phyloP scores from a whole-genome alignment of 1,140 invertebrate species.

The Diabrotica virgifera region DNA sequence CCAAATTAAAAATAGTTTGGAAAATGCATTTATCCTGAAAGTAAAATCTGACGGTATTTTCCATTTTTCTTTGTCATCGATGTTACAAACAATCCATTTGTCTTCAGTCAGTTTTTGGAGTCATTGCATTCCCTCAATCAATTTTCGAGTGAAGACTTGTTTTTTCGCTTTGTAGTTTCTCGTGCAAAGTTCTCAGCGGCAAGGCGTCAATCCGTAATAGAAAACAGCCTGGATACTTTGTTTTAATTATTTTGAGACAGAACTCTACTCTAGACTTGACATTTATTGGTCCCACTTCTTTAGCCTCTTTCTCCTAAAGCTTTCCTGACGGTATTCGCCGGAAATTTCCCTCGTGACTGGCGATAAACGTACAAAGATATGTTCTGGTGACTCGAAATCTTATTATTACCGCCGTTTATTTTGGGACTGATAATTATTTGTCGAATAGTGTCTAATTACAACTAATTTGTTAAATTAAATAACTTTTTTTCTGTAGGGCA shows the following conservation, averaged over 20 bases:
- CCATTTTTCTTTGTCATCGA: not conserved
- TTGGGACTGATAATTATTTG: too few relatives aligned
- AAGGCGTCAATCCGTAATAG: slow-evolving; percentile 9
- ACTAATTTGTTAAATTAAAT: too few relatives aligned
- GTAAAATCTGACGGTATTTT: not conserved
- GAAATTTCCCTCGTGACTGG: slow-evolving; percentile 9
- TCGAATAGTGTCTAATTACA: too few relatives aligned
- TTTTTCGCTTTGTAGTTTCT: not conserved
- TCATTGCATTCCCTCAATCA: not conserved
- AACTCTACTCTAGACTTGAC: slow-evolving; percentile 31
- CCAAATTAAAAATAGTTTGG: too few relatives aligned
- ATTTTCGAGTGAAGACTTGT: not conserved
- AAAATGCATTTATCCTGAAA: too few relatives aligned
- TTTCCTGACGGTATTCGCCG: not conserved
- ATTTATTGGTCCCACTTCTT: slow-evolving; percentile 38
- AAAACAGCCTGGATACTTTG: slow-evolving; percentile 36
- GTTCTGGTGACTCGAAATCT: not conserved
- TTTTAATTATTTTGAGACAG: slow-evolving; percentile 42
- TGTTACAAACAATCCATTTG: not conserved
- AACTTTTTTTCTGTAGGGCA: too few relatives aligned
- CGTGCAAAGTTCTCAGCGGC: not conserved
- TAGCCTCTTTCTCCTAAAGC: slow-evolving; percentile 16
- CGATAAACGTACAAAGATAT: not conserved
- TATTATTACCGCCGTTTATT: not conserved
- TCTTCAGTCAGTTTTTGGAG: not conserved